Conservation (phyloP, 2,797 vertebrate species). For the Ptychobarbus kaznakovi region DNA sequence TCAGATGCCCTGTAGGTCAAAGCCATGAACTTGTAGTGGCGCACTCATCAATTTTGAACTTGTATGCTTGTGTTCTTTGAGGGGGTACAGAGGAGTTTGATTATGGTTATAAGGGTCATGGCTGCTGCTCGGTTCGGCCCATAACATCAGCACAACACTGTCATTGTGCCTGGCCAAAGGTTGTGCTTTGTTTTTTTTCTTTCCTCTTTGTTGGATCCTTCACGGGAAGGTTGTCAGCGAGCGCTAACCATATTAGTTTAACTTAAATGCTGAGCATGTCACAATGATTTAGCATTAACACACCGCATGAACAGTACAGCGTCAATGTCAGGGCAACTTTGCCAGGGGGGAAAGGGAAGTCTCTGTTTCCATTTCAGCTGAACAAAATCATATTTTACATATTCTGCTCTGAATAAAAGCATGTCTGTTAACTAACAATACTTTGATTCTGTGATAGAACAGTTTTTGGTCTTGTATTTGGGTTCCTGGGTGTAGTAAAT, state of each 20-base stretch:
- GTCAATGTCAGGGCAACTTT: constrained; percentile 42
- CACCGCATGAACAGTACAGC: constrained; percentile 30
- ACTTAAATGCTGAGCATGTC: constrained; percentile 32
- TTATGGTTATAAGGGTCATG: constrained; percentile 66
- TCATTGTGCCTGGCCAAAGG: constrained; percentile 34
- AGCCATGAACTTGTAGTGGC: constrained; percentile 82
- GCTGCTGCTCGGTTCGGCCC: constrained; percentile 5
- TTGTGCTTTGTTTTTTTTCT: constrained; percentile 45
- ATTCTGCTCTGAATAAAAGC: not conserved
- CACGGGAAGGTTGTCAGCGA: constrained; percentile 16
- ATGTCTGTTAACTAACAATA: not conserved
- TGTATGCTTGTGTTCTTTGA: constrained; percentile 80
- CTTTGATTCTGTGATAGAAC: constrained; percentile 22
- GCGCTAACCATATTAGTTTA: constrained; percentile 26
- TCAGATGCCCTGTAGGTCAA: constrained; percentile 85
- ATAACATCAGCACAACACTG: constrained; percentile 34
- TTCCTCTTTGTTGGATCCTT: constrained; percentile 30
- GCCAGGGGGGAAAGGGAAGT: constrained; percentile 6
- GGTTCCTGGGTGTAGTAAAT: not conserved
- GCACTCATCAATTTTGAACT: constrained; percentile 84
- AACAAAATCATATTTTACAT: constrained; percentile 21
- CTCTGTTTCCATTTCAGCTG: constrained; percentile 11
- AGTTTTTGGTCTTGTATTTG: not conserved
- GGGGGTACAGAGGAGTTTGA: constrained; percentile 74
- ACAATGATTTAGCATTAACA: constrained; percentile 34